These are phyloP conservation scores for Leptopilina syphax DNA, from an alignment of 2,888 invertebrate genomes.

Conservation along the genomic window DNA sequence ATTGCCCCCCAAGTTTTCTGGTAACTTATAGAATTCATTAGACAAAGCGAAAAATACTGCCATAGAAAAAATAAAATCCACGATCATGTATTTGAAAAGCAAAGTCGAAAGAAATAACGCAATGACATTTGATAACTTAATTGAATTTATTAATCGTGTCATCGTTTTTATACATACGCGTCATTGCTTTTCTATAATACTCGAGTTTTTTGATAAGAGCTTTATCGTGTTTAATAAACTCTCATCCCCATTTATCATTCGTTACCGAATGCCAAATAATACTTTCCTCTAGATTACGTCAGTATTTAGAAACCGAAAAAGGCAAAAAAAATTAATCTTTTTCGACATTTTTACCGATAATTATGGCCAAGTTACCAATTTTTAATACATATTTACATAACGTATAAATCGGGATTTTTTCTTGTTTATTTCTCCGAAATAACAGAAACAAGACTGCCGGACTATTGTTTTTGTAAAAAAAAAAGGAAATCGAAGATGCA, in stretches of 20 bases:
- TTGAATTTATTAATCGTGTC: constrained; percentile 44
- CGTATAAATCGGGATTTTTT: not conserved
- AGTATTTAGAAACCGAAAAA: constrained; percentile 20
- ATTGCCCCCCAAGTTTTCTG: not conserved
- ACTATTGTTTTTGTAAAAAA: not conserved
- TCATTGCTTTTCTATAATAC: constrained; percentile 57
- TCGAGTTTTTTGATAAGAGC: constrained; percentile 59
- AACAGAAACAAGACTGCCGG: constrained; percentile 24
- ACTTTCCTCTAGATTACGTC: constrained; percentile 39
- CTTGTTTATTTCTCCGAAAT: not conserved
- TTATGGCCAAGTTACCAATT: constrained; percentile 13
- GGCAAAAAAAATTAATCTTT: not conserved
- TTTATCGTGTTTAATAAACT: constrained; percentile 46
- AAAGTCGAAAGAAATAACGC: constrained; percentile 56
- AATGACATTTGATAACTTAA: constrained; percentile 30
- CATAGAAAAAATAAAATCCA: constrained; percentile 40
- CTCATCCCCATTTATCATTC: not conserved
- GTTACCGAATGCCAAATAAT: constrained; percentile 39
- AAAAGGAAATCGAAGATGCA: not conserved
- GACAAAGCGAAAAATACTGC: constrained; percentile 66
- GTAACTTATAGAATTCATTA: constrained; percentile 20
- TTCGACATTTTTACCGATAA: constrained; percentile 31
- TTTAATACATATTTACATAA: constrained; percentile 7
- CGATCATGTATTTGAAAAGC: constrained; percentile 56
- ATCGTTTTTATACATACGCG: constrained; percentile 41